Evolutionary conservation across 2,797 vertebrate genomes (phyloP).

Genomic region (Anabas testudineus): DNA sequence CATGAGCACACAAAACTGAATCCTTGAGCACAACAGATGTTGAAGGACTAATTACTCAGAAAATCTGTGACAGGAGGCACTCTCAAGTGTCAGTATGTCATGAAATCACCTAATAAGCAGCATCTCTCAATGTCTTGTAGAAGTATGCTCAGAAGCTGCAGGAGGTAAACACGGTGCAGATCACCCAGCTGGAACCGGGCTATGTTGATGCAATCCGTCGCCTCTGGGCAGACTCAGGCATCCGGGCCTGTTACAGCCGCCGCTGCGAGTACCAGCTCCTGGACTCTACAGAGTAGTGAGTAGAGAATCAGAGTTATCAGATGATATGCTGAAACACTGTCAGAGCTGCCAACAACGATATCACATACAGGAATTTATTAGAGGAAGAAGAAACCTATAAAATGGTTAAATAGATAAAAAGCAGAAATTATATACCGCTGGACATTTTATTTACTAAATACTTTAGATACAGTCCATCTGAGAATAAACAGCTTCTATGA

Average conservation of each 20-base stretch:
- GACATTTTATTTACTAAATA: too few relatives aligned
- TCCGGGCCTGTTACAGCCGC: slow-evolving; percentile 82
- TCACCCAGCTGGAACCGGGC: slow-evolving; percentile 75
- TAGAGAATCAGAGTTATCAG: slow-evolving; percentile 27
- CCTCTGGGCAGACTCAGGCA: slow-evolving; percentile 83
- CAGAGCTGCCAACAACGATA: slow-evolving; percentile 1
- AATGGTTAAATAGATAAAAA: too few relatives aligned
- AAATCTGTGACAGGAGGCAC: not conserved
- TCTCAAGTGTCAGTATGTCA: not conserved
- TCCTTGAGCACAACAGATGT: not conserved
- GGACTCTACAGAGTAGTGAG: slow-evolving; percentile 89
- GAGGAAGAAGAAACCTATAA: too few relatives aligned
- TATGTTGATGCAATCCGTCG: slow-evolving; percentile 77
- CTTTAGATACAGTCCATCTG: too few relatives aligned
- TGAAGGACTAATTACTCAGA: not conserved
- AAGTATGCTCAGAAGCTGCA: slow-evolving; percentile 73
- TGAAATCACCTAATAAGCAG: not conserved
- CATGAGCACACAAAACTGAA: not conserved
- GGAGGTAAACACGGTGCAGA: slow-evolving; percentile 74
- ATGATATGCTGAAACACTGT: slow-evolving; percentile 16
- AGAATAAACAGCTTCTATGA: too few relatives aligned
- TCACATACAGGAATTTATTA: too few relatives aligned
- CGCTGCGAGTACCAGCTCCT: slow-evolving; percentile 87
- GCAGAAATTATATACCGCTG: too few relatives aligned
- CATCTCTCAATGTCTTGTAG: slow-evolving; percentile 55